Conservation (phyloP, 2,888 invertebrate species). For the Cecidostiba fungosa region DNA sequence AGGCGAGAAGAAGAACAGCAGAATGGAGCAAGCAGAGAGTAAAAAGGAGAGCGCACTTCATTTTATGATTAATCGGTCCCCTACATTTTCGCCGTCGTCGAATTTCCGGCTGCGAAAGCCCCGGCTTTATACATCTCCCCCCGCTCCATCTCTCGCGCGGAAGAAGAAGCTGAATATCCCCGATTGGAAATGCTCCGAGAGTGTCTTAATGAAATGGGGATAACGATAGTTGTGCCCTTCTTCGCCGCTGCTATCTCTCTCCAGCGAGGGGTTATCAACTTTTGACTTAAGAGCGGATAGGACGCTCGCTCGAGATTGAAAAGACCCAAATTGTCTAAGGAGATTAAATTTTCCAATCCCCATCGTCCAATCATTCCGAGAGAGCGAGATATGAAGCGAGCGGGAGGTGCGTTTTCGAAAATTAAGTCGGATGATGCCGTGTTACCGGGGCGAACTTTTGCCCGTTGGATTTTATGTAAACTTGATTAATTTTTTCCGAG, state of each 20-base stretch:
- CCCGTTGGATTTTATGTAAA: neutral
- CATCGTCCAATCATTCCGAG: constrained; percentile 48
- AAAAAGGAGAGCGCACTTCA: constrained; percentile 50
- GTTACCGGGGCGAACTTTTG: neutral
- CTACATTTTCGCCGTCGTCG: constrained; percentile 55
- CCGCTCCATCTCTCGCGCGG: neutral
- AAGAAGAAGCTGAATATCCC: constrained; percentile 57
- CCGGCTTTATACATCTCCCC: constrained; percentile 46
- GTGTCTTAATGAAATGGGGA: constrained; percentile 62
- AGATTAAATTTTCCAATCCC: constrained; percentile 58
- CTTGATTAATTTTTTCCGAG: neutral
- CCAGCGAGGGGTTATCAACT: constrained; percentile 53
- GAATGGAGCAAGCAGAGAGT: constrained; percentile 1
- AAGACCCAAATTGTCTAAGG: constrained; percentile 58
- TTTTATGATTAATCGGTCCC: constrained; percentile 70
- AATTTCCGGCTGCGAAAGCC: constrained; percentile 50
- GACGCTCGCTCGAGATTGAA: constrained; percentile 49
- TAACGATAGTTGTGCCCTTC: constrained; percentile 58
- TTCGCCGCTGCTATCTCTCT: constrained; percentile 16
- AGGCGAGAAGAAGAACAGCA: neutral
- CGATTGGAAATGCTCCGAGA: constrained; percentile 60
- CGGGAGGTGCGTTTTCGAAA: constrained; percentile 33
- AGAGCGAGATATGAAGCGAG: neutral
- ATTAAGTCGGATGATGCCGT: constrained; percentile 31
- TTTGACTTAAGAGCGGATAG: constrained; percentile 51